Base-by-base conservation (phyloP, 2,113 vertebrate genomes). In the Geococcyx californianus region DNA sequence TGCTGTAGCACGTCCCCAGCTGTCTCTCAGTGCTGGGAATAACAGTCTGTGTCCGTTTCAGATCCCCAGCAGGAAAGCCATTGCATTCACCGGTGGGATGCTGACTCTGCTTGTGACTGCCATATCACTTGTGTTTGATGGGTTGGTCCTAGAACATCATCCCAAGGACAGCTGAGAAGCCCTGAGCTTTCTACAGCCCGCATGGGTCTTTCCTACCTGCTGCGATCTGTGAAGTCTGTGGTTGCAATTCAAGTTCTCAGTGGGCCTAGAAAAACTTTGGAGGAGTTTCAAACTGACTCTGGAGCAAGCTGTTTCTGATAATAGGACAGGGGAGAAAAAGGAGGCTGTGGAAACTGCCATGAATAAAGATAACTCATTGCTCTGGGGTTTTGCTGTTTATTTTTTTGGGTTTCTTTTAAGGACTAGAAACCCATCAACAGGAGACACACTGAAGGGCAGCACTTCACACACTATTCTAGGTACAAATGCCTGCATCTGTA, bases 21-120 rank as follows among this genome's bases (percentile, higher is more conserved):
- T 77, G 58, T 36, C 28, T 75, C 36, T 19, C 0, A 0, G 21
- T 29, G 25, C 2, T 40, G 55, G 51, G 47, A 93, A 67, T 92
- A 82, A 89, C 67, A n/a, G 7, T 13, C 9, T 95, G 92, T 95
- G 59, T 69, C 34, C 68, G 52, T 97, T 97, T 84, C 96, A 98
- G 98, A 34, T 75, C 84, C 69, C 58, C 72, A 28, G 47, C 64
- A 83, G 91, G 33, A 87, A 94, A 96, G 73, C 47, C 76, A 28
- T 1, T 23, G 26, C 60, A 56, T 0, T 0, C 11, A 2, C 6
- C 60, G 1, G 8, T 29, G 36, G 76, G 90, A 60, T 89, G 62
- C 64, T 95, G 24, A 68, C 56, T 24, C 38, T 49, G 52, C 79
- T 54, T 28, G 31, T 3, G 10, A 26, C 63, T 66, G 62, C 84